These are phyloP conservation scores for Heliornis fulica DNA, from an alignment of 2,113 vertebrate genomes.

Conservation along the genomic window DNA sequence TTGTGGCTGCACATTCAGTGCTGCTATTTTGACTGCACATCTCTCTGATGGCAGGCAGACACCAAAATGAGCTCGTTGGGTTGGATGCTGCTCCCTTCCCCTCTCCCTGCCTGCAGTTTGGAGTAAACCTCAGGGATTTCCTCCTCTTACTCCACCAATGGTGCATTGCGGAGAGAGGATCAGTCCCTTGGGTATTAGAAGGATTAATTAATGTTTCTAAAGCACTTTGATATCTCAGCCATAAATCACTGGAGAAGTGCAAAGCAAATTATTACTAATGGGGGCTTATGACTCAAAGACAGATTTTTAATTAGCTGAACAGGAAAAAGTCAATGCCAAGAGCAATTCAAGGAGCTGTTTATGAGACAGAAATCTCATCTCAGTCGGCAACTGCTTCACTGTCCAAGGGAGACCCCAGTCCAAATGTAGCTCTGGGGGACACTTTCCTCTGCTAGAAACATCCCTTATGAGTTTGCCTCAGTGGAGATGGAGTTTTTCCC, in stretches of 20 bases:
- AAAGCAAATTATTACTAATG: constrained; percentile 68
- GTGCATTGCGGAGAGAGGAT: constrained; percentile 30
- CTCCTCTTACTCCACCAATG: constrained; percentile 22
- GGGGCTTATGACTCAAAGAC: constrained; percentile 64
- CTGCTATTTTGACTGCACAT: constrained; percentile 7
- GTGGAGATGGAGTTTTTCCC: not conserved
- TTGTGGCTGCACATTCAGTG: not conserved
- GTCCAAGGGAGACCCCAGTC: not conserved
- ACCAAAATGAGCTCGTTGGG: not conserved
- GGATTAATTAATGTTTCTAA: constrained; percentile 67
- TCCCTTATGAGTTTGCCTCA: not conserved
- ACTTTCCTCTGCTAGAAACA: not conserved
- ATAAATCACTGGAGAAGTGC: constrained; percentile 63
- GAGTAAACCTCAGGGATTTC: constrained; percentile 30
- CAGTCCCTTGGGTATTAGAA: constrained; percentile 47
- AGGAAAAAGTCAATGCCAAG: constrained; percentile 56
- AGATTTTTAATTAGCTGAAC: constrained; percentile 66
- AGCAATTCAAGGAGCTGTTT: constrained; percentile 55
- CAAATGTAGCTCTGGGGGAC: not conserved
- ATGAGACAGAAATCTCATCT: not conserved
- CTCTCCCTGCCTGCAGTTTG: not conserved
- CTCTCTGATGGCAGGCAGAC: not conserved
- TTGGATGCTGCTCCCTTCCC: not conserved
- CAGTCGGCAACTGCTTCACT: not conserved
- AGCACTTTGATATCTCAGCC: constrained; percentile 62